Evolutionary conservation across 2,113 vertebrate genomes (phyloP).

Genomic region (Pionites leucogaster): DNA sequence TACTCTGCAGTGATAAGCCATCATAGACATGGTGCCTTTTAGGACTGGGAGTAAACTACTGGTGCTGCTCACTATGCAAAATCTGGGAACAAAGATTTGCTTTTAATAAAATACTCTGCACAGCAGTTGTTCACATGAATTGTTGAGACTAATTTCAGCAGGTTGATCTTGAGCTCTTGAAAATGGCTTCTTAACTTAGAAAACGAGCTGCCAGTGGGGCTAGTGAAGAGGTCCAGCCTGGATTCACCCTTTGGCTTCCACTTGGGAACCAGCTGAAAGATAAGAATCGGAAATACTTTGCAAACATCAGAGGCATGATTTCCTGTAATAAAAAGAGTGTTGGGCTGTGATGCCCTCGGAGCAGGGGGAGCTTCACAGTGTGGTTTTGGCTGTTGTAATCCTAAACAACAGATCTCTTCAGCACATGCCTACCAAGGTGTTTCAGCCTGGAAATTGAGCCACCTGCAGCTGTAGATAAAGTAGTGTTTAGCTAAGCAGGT

Average conservation of each 20-base stretch:
- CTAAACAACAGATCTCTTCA: not conserved
- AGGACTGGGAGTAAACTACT: not conserved
- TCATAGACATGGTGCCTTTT: not conserved
- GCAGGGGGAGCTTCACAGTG: accelerated
- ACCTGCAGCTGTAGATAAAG: not conserved
- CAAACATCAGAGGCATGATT: not conserved
- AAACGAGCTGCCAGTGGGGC: not conserved
- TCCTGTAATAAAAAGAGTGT: not conserved
- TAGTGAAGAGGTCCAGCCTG: not conserved
- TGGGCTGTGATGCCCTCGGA: not conserved
- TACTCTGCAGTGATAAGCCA: not conserved
- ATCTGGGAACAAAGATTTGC: not conserved
- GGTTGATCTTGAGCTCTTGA: not conserved
- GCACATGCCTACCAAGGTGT: accelerated
- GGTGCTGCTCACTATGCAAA: not conserved
- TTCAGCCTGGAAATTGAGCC: not conserved
- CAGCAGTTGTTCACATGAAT: not conserved
- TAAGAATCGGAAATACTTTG: not conserved
- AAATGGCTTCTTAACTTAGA: not conserved
- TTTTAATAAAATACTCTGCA: not conserved
- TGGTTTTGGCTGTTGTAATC: not conserved
- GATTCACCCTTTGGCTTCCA: not conserved
- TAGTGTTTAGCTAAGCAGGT: not conserved
- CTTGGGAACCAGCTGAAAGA: not conserved
- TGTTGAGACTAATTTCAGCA: not conserved